Conservation (phyloP, 2,888 invertebrate species). For the Coecobrya sp. region DNA sequence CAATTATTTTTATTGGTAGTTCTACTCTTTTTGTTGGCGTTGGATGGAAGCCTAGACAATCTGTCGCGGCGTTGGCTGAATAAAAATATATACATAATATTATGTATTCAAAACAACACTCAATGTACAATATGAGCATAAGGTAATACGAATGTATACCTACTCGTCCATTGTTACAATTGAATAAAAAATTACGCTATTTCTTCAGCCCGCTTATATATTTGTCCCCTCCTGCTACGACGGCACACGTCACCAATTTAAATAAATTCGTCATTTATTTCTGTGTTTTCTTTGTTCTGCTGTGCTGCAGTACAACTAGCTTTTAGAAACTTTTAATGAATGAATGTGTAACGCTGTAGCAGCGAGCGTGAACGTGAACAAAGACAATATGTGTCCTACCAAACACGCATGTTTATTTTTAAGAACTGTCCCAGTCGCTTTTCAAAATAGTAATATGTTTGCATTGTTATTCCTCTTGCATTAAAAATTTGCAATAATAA, state of each 20-base stretch:
- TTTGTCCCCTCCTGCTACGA: constrained; percentile 20
- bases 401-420: background rate
- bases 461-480: constrained; percentile 2
- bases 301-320: background rate
- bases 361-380: background rate
- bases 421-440: background rate
- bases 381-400: background rate
- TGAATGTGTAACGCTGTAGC: background rate
- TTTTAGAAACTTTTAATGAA: constrained; percentile 34
- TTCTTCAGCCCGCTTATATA: background rate
- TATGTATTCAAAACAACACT: background rate
- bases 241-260: constrained; percentile 36
- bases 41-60: constrained; percentile 61
- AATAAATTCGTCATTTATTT: constrained; percentile 33
- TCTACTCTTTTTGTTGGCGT: constrained; percentile 53
- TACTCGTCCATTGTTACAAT: constrained; percentile 31
- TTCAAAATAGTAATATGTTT: constrained; percentile 10
- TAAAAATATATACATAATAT: background rate
- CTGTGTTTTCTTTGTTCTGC: background rate
- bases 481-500: constrained; percentile 24
- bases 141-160: background rate
- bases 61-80: constrained; percentile 1
- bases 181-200: constrained; percentile 6
- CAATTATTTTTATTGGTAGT: constrained; percentile 32
- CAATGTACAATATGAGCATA: constrained; percentile 6